Base-by-base conservation (phyloP, 2,888 invertebrate species). In the Parascotia fuliginaria region DNA sequence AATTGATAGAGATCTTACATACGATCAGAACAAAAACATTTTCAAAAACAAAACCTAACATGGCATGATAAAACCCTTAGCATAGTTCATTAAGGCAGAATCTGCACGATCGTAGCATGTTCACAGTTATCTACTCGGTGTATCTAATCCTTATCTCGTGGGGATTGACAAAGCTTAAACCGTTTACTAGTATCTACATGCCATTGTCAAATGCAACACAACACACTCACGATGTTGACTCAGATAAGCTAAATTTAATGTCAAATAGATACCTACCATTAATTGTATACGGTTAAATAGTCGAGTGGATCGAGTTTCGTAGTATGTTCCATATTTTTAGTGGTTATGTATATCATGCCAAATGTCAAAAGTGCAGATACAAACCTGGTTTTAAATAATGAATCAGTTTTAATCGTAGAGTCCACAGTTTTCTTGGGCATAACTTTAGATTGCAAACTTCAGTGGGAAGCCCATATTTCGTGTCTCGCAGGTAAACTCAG, bases 231-330 rank as follows among this genome's bases (percentile, higher is more conserved):
- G 54, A 55, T 48, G 27, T n/a, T 11, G 43, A 36, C 27, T 41
- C 1, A 12, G 43, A 49, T 55, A 49, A 42, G 36, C 32, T 60
- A 52, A 46, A 12, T 45, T 19, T 42, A 49, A 60, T 52, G 52
- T 52, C 28, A 47, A 33, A 46, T 36, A n/a, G 9, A 12, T 40
- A 42, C 28, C 2, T 19, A 19, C 19, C 5, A 40, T 36, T 12
- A 41, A 55, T 55, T 51, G 33, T 45, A 41, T 46, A 38, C 42
- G 5, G 29, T 36, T 38, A 19, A 19, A n/a, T n/a, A 3, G 19
- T 19, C 5, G 5, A 5, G 19, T 3, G 5, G 5, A 19, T 19
- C 3, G 19, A 19, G 19, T 19, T 19, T 19, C 19, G 19, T 5
- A 19, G n/a, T n/a, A 19, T 5, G 19, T 19, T 3, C 3, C 19